Percentiles rank a stretch among this genome's conserved stretches.
Evolutionary conservation across 1,140 invertebrate genomes (phyloP).

Genomic region (Dreissena polymorpha): DNA sequence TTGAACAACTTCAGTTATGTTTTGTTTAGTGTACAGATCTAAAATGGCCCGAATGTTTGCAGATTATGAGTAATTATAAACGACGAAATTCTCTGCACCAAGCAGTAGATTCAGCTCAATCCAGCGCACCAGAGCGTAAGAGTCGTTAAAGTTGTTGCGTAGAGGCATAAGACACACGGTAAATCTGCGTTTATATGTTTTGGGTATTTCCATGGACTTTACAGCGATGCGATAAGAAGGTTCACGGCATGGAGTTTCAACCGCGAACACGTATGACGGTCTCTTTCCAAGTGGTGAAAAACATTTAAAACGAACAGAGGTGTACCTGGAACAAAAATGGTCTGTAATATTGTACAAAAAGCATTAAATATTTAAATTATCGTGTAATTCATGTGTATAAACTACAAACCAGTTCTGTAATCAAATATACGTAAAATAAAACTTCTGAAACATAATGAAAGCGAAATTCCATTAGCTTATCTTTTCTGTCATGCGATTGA

Average conservation of each 20-base stretch:
- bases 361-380: too few relatives aligned
- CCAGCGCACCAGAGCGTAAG: constrained; percentile 91
- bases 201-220: neutral
- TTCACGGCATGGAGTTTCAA: constrained; percentile 19
- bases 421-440: neutral
- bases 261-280: constrained; percentile 55
- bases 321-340: constrained; percentile 51
- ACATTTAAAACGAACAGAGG: constrained; percentile 39
- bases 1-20: constrained; percentile 88
- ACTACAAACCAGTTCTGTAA: neutral
- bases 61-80: constrained; percentile 95
- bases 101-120: constrained; percentile 93
- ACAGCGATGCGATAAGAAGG: constrained; percentile 1
- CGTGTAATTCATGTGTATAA: neutral
- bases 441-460: neutral
- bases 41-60: constrained; percentile 86
- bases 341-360: too few relatives aligned
- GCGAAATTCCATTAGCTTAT: neutral
- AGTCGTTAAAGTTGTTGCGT: constrained; percentile 92
- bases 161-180: constrained; percentile 96
- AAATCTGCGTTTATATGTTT: constrained; percentile 78
- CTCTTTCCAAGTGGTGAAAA: neutral
- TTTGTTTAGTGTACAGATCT: constrained; percentile 84
- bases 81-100: constrained; percentile 93
- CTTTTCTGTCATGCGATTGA: neutral